Evolutionary conservation across 2,888 invertebrate species (phyloP), one percentile per base, ranked within the genome.

Genomic region (Sialis fuliginosa): DNA sequence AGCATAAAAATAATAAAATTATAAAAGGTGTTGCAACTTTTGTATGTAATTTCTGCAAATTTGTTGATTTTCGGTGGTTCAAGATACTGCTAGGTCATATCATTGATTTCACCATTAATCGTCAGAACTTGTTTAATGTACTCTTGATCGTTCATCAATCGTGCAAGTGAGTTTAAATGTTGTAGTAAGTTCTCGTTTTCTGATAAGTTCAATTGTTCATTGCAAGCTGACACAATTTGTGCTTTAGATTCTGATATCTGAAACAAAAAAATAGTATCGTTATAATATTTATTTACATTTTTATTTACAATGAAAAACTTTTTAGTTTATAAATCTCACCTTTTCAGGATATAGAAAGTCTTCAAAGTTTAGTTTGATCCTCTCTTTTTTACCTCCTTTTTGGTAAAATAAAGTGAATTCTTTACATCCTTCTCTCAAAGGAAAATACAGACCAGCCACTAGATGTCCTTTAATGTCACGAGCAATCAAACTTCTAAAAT

Each of bases 381-480:
- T 77, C 52, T 72, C 70, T 55, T 81, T 80, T 31, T 63, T 66
- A 48, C 76, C 75, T 45, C 78, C 77, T 55, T 70, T 74, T 60
- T 82, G 81, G 60, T 82, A 82, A 66, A 90, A 89, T 51, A 88
- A 69, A 1, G 87, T 88, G 60, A 89, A 81, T 54, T 81, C 81
- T 57, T 67, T 58, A 65, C 67, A 42, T 59, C 30, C 56, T 61
- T 47, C 52, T 52, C 78, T 72, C 45, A 90, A 72, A 40, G 86
- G 82, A 62, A 91, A 88, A 65, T 90, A 91, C 49, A 92, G 68
- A 22, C 91, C 91, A 44, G 91, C 88, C 34, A 77, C 71, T 6
- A 90, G 72, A 54, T 82, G 79, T 44, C 90, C 90, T 57, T 88
- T 88, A 53, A 80, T 81, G 63, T 89, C 84, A 46, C 91, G 76